Evolutionary conservation across 2,113 vertebrate genomes (phyloP), one percentile per base, ranked within the genome.

Genomic region (Brachyistius frenatus): DNA sequence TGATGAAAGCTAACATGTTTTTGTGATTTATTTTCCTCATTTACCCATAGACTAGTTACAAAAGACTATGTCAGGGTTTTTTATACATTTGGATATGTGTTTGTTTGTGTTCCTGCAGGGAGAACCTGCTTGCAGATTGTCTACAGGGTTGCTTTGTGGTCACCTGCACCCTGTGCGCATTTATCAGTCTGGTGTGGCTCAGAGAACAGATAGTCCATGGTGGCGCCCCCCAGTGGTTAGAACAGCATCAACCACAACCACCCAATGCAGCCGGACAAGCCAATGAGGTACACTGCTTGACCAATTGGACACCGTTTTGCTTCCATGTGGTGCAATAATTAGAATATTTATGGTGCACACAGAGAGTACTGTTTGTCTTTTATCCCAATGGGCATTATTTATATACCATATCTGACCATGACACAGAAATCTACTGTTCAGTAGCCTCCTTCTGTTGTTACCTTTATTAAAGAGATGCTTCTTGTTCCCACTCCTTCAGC

Each of bases 81-180:
- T 44, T 69, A 3, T 23, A 2, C 31, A 8, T 57, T 71, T 32
- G 9, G 37, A 15, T n/a, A 16, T 55, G 5, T 64, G 14, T 46
- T 86, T 86, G 23, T 87, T 56, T 66, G 74, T 74, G 14, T 41
- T 65, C 10, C 71, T 58, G n/a, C 90, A 99, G 98, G 91, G 98
- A 99, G 83, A 99, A 99, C 94, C 93, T 99, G 89, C 92, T 99
- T 88, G 98, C 98, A 2, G 98, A 99, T 90, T 99, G 98, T 91
- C 94, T 99, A 84, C 98, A 99, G 92, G 98, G 98, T 67, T 99
- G 97, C 86, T 99, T 99, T 67, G 98, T 99, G 88, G 98, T 99
- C 53, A 99, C 98, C 0, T 99, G 98, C 93, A 99, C 98, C 0
- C 93, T 99, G 35, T 99, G 98, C 66, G 98, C 98, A 0, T 99